A percentile compares a stretch with the other conserved stretches of the same genome.
Conservation (phyloP, 2,888 invertebrate species). For the Drosophila pegasa region DNA sequence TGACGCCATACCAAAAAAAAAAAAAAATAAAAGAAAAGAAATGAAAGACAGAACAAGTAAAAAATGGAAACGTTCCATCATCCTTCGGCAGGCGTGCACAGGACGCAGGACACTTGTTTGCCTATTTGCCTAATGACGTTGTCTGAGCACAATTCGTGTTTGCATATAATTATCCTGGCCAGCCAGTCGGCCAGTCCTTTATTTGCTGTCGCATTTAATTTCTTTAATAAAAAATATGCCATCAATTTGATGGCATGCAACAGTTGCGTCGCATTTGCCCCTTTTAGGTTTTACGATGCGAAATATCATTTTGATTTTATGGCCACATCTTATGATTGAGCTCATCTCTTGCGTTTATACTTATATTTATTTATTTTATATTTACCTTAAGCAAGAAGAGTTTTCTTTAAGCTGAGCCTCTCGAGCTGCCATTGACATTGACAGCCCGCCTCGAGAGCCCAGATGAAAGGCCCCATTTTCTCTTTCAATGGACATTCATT, state of each 20-base stretch:
- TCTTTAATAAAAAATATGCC: conserved; percentile 13
- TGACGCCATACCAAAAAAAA: conserved; percentile 50
- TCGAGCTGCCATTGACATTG: neutral
- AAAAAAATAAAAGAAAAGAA: neutral
- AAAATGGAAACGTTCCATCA: conserved; percentile 37
- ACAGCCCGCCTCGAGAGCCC: neutral
- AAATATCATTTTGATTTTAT: conserved; percentile 52
- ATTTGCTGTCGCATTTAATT: conserved; percentile 32
- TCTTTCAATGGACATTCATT: neutral
- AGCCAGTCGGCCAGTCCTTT: conserved; percentile 12
- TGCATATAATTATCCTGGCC: conserved; percentile 51
- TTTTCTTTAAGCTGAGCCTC: neutral
- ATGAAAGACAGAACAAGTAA: no score
- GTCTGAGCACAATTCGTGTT: conserved; percentile 39
- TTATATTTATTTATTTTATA: no score
- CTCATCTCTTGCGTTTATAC: conserved; percentile 2
- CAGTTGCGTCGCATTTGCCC: conserved; percentile 33
- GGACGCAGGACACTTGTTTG: conserved; percentile 49
- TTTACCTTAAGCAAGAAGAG: neutral
- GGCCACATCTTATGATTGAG: conserved; percentile 11
- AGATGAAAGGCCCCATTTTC: neutral
- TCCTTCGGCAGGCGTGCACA: conserved; percentile 12
- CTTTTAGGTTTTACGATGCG: conserved; percentile 11
- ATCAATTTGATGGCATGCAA: conserved; percentile 50
- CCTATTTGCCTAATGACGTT: conserved; percentile 54